Evolutionary conservation across 1,140 invertebrate genomes (phyloP).

Genomic region (Nautilus pompilius): DNA sequence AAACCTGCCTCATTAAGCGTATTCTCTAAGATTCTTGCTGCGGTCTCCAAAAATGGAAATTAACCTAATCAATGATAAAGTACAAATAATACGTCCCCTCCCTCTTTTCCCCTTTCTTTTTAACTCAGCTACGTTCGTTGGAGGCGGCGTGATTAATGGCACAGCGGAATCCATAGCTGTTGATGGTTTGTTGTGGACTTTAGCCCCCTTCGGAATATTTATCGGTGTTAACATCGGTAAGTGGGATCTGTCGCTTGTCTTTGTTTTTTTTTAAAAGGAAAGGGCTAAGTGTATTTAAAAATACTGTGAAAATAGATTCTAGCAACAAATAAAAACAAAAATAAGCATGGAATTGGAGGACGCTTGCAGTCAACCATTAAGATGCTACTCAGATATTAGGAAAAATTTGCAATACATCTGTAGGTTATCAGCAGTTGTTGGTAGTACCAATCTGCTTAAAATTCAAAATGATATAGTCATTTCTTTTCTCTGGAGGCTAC

Average conservation of each 20-base stretch:
- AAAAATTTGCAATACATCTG: no score
- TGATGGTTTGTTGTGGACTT: slow-evolving; percentile 44
- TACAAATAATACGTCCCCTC: neutral
- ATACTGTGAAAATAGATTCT: no score
- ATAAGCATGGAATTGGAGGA: no score
- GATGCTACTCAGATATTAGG: no score
- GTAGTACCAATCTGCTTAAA: no score
- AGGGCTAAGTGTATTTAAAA: no score
- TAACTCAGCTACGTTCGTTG: slow-evolving; percentile 46
- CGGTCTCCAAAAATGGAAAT: neutral
- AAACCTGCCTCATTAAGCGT: neutral
- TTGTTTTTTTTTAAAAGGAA: no score
- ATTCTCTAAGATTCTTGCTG: neutral
- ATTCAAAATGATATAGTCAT: no score
- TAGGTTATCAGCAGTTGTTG: no score
- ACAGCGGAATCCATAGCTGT: slow-evolving; percentile 48
- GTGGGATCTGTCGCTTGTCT: neutral
- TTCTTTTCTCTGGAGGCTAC: no score
- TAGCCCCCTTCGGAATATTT: slow-evolving; percentile 48
- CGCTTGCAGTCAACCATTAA: no score
- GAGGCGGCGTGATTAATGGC: slow-evolving; percentile 52
- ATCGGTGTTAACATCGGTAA: slow-evolving; percentile 42
- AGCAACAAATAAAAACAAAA: no score
- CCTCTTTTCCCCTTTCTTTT: neutral
- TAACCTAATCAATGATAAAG: neutral